Conservation (phyloP, 2,888 invertebrate genomes). For the Chorisops tibialis region DNA sequence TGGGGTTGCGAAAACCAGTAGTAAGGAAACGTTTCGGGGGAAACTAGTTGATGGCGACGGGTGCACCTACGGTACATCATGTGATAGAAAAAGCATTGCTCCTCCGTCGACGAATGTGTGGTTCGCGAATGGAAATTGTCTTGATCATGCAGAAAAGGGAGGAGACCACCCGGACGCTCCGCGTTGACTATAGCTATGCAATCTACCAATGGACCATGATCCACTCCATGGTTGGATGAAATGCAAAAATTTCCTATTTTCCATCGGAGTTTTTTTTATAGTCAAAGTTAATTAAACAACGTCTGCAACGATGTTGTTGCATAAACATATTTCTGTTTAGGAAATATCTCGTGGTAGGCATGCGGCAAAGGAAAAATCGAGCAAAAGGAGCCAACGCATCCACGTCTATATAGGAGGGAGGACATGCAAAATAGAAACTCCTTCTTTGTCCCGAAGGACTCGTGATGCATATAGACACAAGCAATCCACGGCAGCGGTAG, state of each 20-base stretch:
- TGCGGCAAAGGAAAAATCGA: not conserved
- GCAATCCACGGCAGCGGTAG: conserved; percentile 21
- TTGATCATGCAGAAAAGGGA: conserved; percentile 14
- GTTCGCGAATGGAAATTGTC: conserved; percentile 30
- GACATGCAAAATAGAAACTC: conserved; percentile 26
- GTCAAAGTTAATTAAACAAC: conserved; percentile 32
- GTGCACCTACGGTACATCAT: not conserved
- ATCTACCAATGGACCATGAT: not conserved
- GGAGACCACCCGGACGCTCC: conserved; percentile 17
- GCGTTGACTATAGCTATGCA: conserved; percentile 19
- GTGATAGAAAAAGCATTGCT: conserved; percentile 1
- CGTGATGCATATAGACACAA: conserved; percentile 27
- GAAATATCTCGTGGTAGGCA: not conserved
- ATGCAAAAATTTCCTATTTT: conserved; percentile 27
- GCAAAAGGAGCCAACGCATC: not conserved
- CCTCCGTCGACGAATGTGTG: conserved; percentile 24
- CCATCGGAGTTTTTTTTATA: conserved; percentile 17
- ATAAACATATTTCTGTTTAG: conserved; percentile 25
- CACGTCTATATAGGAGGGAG: conserved; percentile 1
- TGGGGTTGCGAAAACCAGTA: not conserved
- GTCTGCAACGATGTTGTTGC: conserved; percentile 29
- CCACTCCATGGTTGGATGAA: conserved; percentile 9
- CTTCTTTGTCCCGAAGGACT: conserved; percentile 25
- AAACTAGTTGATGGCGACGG: not conserved
- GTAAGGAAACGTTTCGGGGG: not conserved